Percentiles rank a stretch among this genome's conserved stretches.
These are phyloP conservation scores for Hartigia nigra DNA, from an alignment of 2,888 invertebrate genomes.

Conservation along the genomic window DNA sequence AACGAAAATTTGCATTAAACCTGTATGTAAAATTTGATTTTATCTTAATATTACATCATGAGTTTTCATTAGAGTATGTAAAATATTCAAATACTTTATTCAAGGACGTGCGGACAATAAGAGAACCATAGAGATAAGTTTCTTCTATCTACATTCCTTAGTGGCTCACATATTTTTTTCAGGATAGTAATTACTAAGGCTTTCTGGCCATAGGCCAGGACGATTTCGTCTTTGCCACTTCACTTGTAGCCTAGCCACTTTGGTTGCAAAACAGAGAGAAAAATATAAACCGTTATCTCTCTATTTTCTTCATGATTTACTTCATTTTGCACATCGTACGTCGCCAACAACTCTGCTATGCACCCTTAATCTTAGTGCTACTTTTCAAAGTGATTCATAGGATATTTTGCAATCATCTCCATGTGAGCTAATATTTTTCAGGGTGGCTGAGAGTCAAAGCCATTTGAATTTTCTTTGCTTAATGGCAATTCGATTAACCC, in stretches of 20 bases:
- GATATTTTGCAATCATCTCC: neutral
- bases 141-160: neutral
- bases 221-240: neutral
- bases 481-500: slow-evolving; percentile 4
- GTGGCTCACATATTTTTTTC: neutral
- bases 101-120: neutral
- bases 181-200: neutral
- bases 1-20: neutral
- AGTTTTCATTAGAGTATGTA: neutral
- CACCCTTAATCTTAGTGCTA: neutral
- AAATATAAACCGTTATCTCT: neutral
- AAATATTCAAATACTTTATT: neutral
- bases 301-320: neutral
- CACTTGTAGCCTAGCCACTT: neutral
- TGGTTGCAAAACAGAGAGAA: neutral
- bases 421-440: slow-evolving; percentile 18
- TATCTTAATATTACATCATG: neutral
- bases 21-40: neutral
- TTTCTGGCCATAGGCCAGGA: neutral
- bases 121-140: neutral
- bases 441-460: slow-evolving; percentile 34
- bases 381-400: neutral
- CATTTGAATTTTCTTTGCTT: slow-evolving; percentile 20
- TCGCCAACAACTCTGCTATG: neutral
- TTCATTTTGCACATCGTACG: neutral